These are phyloP conservation scores for Drosophila borealis DNA, from an alignment of 2,888 invertebrate genomes.

Conservation along the genomic window DNA sequence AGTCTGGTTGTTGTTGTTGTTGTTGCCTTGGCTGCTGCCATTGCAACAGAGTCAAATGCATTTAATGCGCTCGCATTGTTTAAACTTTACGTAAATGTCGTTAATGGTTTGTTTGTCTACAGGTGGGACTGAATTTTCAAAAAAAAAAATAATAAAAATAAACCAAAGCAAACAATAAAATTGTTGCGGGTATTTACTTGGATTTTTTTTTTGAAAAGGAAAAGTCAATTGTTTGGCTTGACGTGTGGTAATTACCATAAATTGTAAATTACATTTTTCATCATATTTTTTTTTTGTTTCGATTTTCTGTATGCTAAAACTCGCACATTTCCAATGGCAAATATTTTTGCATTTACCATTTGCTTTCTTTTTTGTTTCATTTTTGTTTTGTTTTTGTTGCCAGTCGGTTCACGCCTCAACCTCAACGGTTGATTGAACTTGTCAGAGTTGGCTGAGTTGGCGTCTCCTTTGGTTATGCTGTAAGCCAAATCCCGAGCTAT, in stretches of 20 bases:
- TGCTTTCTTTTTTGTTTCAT: conserved; percentile 64
- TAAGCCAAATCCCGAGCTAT: conserved; percentile 25
- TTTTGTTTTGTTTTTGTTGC: conserved; percentile 49
- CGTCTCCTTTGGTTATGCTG: conserved; percentile 36
- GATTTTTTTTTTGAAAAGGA: conserved; percentile 57
- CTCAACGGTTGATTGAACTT: conserved; percentile 77
- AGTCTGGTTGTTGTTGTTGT: conserved; percentile 22
- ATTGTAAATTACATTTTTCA: conserved; percentile 71
- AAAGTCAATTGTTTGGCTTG: conserved; percentile 73
- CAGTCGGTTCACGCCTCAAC: conserved; percentile 71
- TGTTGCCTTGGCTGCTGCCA: conserved; percentile 14
- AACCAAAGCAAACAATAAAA: conserved; percentile 62
- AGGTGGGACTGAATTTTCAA: conserved; percentile 28
- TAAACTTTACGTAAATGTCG: conserved; percentile 77
- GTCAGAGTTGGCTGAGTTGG: conserved; percentile 44
- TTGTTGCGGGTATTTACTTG: conserved; percentile 36
- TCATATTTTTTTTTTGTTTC: conserved; percentile 29
- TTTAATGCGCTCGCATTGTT: conserved; percentile 57
- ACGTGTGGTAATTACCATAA: conserved; percentile 76
- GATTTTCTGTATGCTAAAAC: conserved; percentile 62
- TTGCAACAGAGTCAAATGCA: conserved; percentile 48
- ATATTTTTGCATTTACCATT: conserved; percentile 68
- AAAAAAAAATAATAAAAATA: conserved; percentile 13
- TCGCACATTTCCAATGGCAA: conserved; percentile 74
- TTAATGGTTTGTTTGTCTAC: conserved; percentile 54